Conservation (phyloP, 2,888 invertebrate genomes). For the Ceriagrion tenellum region DNA sequence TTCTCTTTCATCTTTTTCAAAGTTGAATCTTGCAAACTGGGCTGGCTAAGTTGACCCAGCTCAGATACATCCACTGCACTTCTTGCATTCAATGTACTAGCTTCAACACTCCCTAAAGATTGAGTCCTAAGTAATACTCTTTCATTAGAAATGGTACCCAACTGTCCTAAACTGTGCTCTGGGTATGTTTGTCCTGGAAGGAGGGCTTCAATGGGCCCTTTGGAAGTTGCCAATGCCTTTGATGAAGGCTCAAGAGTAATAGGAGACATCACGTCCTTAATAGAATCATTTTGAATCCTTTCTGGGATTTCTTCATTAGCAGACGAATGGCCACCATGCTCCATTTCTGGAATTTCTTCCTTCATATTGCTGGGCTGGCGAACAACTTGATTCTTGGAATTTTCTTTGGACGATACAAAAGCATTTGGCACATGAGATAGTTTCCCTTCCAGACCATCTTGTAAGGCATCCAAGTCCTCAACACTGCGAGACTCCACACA, state of each 20-base stretch:
- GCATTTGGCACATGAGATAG: slow-evolving; percentile 70
- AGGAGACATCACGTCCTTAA: background rate
- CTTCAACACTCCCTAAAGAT: slow-evolving; percentile 81
- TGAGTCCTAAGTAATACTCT: slow-evolving; percentile 80
- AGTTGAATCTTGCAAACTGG: slow-evolving; percentile 52
- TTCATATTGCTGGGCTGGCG: background rate
- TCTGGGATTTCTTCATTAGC: background rate
- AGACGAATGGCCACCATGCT: slow-evolving; percentile 44
- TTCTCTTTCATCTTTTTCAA: slow-evolving; percentile 78
- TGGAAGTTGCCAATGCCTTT: background rate
- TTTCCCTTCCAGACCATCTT: slow-evolving; percentile 75
- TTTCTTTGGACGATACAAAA: slow-evolving; percentile 44
- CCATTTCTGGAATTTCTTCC: slow-evolving; percentile 33
- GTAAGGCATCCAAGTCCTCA: slow-evolving; percentile 71
- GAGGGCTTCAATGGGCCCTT: slow-evolving; percentile 72
- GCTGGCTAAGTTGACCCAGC: slow-evolving; percentile 31
- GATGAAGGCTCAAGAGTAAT: background rate
- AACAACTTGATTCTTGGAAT: slow-evolving; percentile 23
- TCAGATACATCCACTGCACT: slow-evolving; percentile 29
- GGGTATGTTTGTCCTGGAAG: slow-evolving; percentile 77
- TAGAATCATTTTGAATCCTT: background rate
- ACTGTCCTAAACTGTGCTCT: slow-evolving; percentile 74
- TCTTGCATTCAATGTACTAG: slow-evolving; percentile 25
- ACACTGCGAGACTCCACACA: slow-evolving; percentile 71
- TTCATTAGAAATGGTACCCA: slow-evolving; percentile 74